Evolutionary conservation across 2,113 vertebrate species (phyloP).

Genomic region (Smithornis capensis): DNA sequence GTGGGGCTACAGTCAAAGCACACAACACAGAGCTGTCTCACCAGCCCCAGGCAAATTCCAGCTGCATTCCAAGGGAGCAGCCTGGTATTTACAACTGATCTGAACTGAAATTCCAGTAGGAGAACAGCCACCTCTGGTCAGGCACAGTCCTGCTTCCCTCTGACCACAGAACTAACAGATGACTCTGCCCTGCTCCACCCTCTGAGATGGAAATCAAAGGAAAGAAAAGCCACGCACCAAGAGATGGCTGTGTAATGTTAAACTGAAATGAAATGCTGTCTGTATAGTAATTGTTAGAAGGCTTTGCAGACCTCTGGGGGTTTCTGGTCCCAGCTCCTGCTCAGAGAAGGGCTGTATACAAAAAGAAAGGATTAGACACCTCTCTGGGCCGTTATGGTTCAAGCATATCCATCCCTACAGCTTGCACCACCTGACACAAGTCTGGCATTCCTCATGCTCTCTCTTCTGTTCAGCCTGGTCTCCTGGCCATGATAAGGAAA

Average conservation of each 20-base stretch:
- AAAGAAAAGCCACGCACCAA: background rate
- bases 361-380: background rate
- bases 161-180: conserved; percentile 2
- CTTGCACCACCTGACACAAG: background rate
- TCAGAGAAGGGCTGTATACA: background rate
- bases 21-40: conserved; percentile 55
- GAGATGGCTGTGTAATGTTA: background rate
- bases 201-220: conserved; percentile 3
- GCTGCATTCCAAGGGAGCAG: conserved; percentile 69
- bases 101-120: conserved; percentile 72
- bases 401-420: fast-evolving
- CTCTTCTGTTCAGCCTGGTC: background rate
- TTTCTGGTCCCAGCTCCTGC: background rate
- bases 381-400: background rate
- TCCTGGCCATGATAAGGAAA: background rate
- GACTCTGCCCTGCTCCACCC: background rate
- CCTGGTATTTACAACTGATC: conserved; percentile 79
- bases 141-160: background rate
- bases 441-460: background rate
- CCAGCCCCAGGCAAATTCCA: conserved; percentile 73
- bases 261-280: background rate
- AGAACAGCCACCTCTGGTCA: background rate
- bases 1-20: conserved; percentile 44
- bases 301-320: background rate
- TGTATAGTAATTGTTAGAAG: background rate